Percentiles rank a stretch among this genome's conserved stretches.
These are phyloP conservation scores for Bicyclus anynana DNA, from an alignment of 1,140 invertebrate species.

Conservation along the genomic window DNA sequence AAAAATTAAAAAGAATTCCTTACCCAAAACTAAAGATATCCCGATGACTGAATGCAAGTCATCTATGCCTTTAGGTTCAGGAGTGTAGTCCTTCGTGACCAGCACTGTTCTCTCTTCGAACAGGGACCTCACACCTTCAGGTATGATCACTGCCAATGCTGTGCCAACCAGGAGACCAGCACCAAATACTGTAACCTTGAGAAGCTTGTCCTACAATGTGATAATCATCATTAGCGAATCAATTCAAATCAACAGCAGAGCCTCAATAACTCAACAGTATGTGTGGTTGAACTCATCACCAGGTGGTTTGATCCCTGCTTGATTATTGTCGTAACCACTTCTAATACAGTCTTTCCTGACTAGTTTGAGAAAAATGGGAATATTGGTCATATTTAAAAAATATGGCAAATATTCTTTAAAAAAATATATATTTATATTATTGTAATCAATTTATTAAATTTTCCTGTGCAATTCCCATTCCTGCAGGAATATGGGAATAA, in stretches of 20 bases:
- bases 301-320: too few species aligned
- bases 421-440: too few species aligned
- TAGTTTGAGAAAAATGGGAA: too few species aligned
- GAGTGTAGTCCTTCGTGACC: constrained; percentile 55
- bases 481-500: too few species aligned
- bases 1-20: constrained; percentile 11
- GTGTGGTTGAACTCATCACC: too few species aligned
- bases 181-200: constrained; percentile 95
- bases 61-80: constrained; percentile 43
- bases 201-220: constrained; percentile 91
- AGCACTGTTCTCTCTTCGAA: constrained; percentile 69
- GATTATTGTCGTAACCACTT: too few species aligned
- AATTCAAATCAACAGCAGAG: not conserved
- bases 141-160: constrained; percentile 98
- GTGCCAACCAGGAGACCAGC: constrained; percentile 98
- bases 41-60: constrained; percentile 81
- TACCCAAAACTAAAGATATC: constrained; percentile 80
- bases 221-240: not conserved
- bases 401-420: too few species aligned
- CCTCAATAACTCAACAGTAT: too few species aligned
- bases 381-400: too few species aligned
- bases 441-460: too few species aligned
- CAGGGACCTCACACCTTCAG: constrained; percentile 96
- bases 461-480: too few species aligned
- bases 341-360: too few species aligned